phyloP scores from a whole-genome alignment of 2,797 vertebrate genomes.

The Rhinogobio ventralis region DNA sequence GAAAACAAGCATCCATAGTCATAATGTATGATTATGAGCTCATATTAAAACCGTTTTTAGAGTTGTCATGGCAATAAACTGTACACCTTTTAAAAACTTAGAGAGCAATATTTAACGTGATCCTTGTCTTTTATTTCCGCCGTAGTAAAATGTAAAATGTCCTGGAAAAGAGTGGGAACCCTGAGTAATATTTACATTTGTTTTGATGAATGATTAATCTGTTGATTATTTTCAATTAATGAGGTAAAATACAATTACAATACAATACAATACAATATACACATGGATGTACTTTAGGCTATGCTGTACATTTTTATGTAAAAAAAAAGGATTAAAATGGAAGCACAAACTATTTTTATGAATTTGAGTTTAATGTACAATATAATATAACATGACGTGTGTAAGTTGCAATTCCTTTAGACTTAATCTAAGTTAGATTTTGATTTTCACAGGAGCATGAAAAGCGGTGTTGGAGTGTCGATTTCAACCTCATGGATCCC shows the following conservation, averaged over 20 bases:
- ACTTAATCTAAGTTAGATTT: background rate
- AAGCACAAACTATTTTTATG: background rate
- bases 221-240: background rate
- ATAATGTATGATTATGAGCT: background rate
- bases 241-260: background rate
- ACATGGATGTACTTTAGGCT: background rate
- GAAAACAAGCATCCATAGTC: too few relatives aligned
- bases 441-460: constrained; percentile 89
- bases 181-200: background rate
- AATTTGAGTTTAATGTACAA: background rate
- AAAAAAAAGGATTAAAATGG: background rate
- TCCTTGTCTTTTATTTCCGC: too few relatives aligned
- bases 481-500: constrained; percentile 99
- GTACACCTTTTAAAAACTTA: too few relatives aligned
- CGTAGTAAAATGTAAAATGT: too few relatives aligned
- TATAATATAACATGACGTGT: background rate
- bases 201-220: background rate
- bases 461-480: constrained; percentile 99
- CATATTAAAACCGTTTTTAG: too few relatives aligned
- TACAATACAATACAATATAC: background rate
- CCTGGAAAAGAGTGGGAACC: too few relatives aligned
- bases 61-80: too few relatives aligned
- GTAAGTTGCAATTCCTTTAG: background rate
- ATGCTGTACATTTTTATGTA: background rate
- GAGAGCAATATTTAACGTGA: too few relatives aligned